Evolutionary conservation across 2,113 vertebrate species (phyloP).

Genomic region (Platichthys flesus): DNA sequence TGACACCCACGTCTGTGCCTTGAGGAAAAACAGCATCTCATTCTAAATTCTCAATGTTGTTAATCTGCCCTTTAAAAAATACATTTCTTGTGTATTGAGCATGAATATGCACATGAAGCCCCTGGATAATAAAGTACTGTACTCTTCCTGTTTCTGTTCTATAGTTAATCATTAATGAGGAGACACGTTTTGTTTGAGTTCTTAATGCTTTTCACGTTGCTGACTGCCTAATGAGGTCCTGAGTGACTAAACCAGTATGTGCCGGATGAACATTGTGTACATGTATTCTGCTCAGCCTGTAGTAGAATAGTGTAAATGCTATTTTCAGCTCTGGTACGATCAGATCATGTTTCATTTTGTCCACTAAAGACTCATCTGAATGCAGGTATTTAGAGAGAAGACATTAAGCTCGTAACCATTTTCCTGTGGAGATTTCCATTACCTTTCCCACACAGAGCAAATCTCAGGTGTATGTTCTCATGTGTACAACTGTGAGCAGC

Average conservation of each 20-base stretch:
- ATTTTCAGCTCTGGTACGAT: slow-evolving; percentile 21
- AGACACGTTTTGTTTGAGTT: slow-evolving; percentile 8
- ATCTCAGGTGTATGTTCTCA: not conserved
- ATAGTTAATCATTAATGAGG: slow-evolving; percentile 16
- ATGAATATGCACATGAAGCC: not conserved
- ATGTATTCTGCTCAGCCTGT: not conserved
- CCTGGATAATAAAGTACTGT: not conserved
- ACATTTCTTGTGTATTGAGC: not conserved
- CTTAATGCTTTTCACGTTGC: slow-evolving; percentile 8
- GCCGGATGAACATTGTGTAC: not conserved
- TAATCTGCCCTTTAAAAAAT: not conserved
- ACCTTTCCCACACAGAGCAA: not conserved
- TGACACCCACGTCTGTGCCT: not conserved
- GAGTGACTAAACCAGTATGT: not conserved
- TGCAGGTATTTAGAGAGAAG: not conserved
- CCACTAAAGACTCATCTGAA: not conserved
- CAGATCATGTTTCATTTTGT: not conserved
- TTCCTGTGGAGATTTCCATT: not conserved
- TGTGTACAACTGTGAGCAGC: not conserved
- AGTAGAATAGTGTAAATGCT: not conserved
- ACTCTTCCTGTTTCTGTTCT: not conserved
- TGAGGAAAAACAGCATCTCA: not conserved
- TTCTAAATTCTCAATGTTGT: not conserved
- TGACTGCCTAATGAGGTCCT: slow-evolving; percentile 13
- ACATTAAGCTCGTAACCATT: not conserved